phyloP scores from a whole-genome alignment of 2,113 vertebrate genomes.

The Drymodes brunneopygia region DNA sequence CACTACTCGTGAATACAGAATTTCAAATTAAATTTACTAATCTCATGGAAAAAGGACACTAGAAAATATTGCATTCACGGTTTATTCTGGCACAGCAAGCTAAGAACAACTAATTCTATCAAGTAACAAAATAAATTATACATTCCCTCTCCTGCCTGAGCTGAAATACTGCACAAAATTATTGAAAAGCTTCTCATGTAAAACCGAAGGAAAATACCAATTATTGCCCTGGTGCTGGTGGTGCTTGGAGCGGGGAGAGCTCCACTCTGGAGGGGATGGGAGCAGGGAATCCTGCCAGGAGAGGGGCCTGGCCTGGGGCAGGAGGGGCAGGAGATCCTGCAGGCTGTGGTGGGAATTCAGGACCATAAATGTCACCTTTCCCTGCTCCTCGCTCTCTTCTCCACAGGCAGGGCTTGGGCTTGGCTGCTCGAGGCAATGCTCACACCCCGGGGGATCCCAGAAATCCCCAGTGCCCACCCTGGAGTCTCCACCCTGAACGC shows the following conservation, averaged over 20 bases:
- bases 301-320: neutral
- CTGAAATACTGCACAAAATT: conserved; percentile 31
- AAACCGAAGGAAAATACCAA: conserved; percentile 1
- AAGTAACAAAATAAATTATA: conserved; percentile 38
- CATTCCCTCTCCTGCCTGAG: conserved; percentile 27
- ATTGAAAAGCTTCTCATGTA: conserved; percentile 30
- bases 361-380: rapidly evolving
- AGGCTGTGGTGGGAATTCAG: rapidly evolving
- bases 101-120: conserved; percentile 62
- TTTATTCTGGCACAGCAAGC: conserved; percentile 30
- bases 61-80: conserved; percentile 44
- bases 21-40: conserved; percentile 74
- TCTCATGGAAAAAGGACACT: conserved; percentile 47
- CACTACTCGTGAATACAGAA: conserved; percentile 54
- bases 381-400: neutral
- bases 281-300: rapidly evolving
- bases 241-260: neutral
- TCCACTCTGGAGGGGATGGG: rapidly evolving
- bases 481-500: neutral
- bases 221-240: neutral
- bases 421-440: neutral
- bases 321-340: neutral
- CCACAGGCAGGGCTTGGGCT: rapidly evolving
- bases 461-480: neutral
- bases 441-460: rapidly evolving